Conservation (phyloP, 37 sponge, comb jelly and placozoan species). For the Lycopodina hypogea region DNA sequence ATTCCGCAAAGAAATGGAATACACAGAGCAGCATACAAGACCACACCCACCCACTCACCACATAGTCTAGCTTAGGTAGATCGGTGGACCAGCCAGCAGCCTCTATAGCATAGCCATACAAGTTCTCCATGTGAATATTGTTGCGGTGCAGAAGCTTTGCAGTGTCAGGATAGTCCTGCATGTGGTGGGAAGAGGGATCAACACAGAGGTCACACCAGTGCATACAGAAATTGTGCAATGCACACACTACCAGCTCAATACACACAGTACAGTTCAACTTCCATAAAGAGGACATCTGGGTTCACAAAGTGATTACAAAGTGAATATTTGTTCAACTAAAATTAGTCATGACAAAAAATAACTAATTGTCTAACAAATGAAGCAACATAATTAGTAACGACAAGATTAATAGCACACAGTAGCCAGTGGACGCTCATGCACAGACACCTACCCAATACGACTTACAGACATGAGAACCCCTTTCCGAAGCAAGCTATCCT, state of each 20-base stretch:
- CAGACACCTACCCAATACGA: neutral
- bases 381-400: neutral
- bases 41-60: slow-evolving; percentile 42
- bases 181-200: neutral
- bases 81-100: slow-evolving; percentile 89
- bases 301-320: too few relatives aligned
- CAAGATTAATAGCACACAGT: neutral
- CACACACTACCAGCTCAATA: too few relatives aligned
- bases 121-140: slow-evolving; percentile 61
- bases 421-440: neutral
- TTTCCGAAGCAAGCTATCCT: slow-evolving; percentile 86
- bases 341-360: too few relatives aligned
- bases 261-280: too few relatives aligned
- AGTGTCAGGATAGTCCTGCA: slow-evolving; percentile 72
- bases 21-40: too few relatives aligned
- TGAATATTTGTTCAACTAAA: too few relatives aligned
- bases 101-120: slow-evolving; percentile 67
- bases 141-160: slow-evolving; percentile 52
- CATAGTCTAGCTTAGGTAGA: slow-evolving; percentile 78
- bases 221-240: too few relatives aligned
- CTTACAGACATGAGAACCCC: slow-evolving; percentile 83
- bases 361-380: too few relatives aligned
- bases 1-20: too few relatives aligned
- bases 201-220: too few relatives aligned
- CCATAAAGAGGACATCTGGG: too few relatives aligned